phyloP scores from a whole-genome alignment of 2,888 invertebrate species.

The Erpobdella octoculata region DNA sequence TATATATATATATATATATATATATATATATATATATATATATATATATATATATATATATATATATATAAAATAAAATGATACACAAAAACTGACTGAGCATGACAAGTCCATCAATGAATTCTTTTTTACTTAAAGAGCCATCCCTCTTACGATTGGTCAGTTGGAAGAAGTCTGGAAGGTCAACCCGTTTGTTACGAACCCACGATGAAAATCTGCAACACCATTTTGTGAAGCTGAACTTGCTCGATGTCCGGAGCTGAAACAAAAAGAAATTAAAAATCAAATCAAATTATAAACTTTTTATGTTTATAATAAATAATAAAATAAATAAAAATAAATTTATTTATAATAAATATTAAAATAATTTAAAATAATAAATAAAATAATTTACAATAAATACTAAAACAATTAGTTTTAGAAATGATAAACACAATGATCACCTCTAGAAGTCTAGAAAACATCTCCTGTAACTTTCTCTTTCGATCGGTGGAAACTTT shows the following conservation, averaged over 20 bases:
- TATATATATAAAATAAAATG: too few species aligned
- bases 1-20: too few species aligned
- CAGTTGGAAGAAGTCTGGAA: slow-evolving; percentile 51
- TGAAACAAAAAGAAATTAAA: too few species aligned
- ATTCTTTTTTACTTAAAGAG: slow-evolving; percentile 45
- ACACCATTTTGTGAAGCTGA: slow-evolving; percentile 51
- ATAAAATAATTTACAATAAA: too few species aligned
- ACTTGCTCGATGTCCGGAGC: slow-evolving; percentile 51
- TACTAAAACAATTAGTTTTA: too few species aligned
- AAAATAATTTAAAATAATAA: too few species aligned
- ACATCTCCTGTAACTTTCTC: slow-evolving; percentile 48
- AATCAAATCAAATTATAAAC: too few species aligned
- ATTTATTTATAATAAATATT: too few species aligned
- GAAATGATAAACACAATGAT: too few species aligned
- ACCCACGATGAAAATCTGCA: slow-evolving; percentile 49
- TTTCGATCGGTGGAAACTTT: slow-evolving; percentile 50
- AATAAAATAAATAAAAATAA: not conserved
- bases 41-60: too few species aligned
- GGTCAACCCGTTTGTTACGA: slow-evolving; percentile 49
- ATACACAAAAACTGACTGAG: slow-evolving; percentile 43
- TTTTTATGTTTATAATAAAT: too few species aligned
- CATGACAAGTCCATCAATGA: slow-evolving; percentile 49
- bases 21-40: too few species aligned
- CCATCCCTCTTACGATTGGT: slow-evolving; percentile 50
- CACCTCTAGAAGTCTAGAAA: slow-evolving; percentile 49